Percentiles rank a stretch among this genome's conserved stretches.
Evolutionary conservation across 35 echinoderm and acorn worm species (phyloP).

Genomic region (Apostichopus japonicus): DNA sequence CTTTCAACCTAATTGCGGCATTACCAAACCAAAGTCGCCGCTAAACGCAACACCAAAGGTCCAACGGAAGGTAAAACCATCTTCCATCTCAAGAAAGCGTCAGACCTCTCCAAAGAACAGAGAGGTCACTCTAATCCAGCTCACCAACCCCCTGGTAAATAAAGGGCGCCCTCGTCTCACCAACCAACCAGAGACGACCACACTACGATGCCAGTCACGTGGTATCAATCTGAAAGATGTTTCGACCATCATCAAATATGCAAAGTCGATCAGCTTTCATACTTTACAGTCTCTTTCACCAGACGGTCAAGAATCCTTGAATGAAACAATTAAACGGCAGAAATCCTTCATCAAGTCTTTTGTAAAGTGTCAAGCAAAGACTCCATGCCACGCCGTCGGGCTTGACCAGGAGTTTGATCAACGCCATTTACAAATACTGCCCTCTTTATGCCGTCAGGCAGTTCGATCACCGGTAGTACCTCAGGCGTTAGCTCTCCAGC

Average conservation of each 20-base stretch:
- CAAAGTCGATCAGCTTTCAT: background rate
- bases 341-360: background rate
- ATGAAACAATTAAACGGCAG: background rate
- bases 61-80: background rate
- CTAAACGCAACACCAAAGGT: no score
- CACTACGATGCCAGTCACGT: no score
- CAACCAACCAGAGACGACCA: background rate
- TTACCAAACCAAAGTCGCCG: no score
- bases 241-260: background rate
- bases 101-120: background rate
- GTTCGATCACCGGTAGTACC: no score
- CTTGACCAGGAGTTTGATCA: no score
- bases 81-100: background rate
- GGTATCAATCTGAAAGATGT: background rate
- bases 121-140: background rate
- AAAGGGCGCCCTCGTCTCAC: background rate
- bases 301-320: background rate
- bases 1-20: no score
- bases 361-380: background rate
- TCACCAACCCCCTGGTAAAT: background rate
- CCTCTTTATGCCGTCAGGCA: no score
- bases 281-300: conserved; percentile 6
- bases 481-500: no score
- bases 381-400: background rate
- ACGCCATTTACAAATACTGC: no score